A percentile compares a stretch with the other conserved stretches of the same genome.
Evolutionary conservation across 2,888 invertebrate genomes (phyloP).

Genomic region (Achlya flavicornis): DNA sequence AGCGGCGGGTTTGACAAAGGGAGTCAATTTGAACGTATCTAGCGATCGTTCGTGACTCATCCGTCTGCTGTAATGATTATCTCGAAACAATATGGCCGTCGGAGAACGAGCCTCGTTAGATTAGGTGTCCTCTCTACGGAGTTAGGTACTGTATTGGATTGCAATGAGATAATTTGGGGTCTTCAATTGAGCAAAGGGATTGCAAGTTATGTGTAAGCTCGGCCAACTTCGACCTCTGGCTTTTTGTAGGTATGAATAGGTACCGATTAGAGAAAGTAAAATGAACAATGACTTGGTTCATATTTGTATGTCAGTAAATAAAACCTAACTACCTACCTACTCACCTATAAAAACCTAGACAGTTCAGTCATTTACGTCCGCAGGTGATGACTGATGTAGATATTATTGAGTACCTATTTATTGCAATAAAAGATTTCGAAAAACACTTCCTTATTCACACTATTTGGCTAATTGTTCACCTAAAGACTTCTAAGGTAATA

Average conservation of each 20-base stretch:
- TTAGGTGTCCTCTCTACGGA: conserved; percentile 31
- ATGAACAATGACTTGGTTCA: not conserved
- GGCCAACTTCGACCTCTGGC: no score
- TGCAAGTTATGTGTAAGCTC: no score
- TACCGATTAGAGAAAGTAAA: not conserved
- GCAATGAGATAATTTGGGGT: conserved; percentile 4
- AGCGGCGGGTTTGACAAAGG: conserved; percentile 72
- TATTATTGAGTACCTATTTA: no score
- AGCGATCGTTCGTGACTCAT: conserved; percentile 74
- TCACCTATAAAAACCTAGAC: no score
- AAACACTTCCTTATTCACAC: conserved; percentile 1
- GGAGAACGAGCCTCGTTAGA: conserved; percentile 37
- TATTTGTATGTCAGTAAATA: not conserved
- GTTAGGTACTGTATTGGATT: conserved; percentile 4
- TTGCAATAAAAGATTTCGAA: not conserved
- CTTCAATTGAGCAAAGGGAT: not conserved
- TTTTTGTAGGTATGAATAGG: no score
- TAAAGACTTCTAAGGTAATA: conserved; percentile 15
- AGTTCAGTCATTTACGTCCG: not conserved
- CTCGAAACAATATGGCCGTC: conserved; percentile 55
- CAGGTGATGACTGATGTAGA: no score
- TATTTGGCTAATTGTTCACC: conserved; percentile 6
- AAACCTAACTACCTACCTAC: no score
- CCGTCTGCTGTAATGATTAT: conserved; percentile 67
- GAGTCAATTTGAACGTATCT: conserved; percentile 70